These are phyloP conservation scores for Drosophila murphyi DNA, from an alignment of 1,140 invertebrate genomes.

Conservation along the genomic window DNA sequence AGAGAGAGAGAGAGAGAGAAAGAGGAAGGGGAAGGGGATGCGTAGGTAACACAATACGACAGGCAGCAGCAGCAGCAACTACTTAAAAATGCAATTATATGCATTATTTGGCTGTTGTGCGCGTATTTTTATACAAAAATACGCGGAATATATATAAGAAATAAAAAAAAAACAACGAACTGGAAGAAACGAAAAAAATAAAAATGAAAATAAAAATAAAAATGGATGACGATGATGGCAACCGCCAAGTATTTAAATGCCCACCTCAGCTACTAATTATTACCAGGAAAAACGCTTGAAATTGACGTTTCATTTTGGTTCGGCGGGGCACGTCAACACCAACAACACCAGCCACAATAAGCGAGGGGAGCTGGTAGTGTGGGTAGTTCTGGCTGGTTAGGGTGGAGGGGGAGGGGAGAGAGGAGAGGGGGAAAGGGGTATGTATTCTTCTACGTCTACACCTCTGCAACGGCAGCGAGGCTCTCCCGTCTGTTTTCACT, in stretches of 20 bases:
- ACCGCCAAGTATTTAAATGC: constrained; percentile 79
- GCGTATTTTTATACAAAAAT: constrained; percentile 73
- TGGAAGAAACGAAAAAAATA: constrained; percentile 3
- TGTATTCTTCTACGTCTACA: constrained; percentile 6
- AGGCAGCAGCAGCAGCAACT: constrained; percentile 61
- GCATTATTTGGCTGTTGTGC: constrained; percentile 73
- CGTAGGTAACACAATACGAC: constrained; percentile 72
- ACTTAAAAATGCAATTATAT: constrained; percentile 83
- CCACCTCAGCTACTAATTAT: constrained; percentile 84
- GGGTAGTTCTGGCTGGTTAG: background rate
- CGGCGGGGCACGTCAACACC: constrained; percentile 68
- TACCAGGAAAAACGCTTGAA: constrained; percentile 84
- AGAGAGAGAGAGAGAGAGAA: background rate
- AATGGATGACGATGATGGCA: constrained; percentile 59
- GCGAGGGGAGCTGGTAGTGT: background rate
- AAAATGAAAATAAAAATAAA: constrained; percentile 22
- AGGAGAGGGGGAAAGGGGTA: too few relatives aligned
- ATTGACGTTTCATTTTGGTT: constrained; percentile 83
- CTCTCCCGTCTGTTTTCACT: background rate
- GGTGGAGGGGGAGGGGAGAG: background rate
- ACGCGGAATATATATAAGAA: constrained; percentile 59
- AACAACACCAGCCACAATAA: constrained; percentile 5
- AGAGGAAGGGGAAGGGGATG: background rate
- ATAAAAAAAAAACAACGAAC: constrained; percentile 3
- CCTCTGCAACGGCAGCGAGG: background rate